Evolutionary conservation across 2,888 invertebrate species (phyloP).

Genomic region (Shargacucullia verbasci): DNA sequence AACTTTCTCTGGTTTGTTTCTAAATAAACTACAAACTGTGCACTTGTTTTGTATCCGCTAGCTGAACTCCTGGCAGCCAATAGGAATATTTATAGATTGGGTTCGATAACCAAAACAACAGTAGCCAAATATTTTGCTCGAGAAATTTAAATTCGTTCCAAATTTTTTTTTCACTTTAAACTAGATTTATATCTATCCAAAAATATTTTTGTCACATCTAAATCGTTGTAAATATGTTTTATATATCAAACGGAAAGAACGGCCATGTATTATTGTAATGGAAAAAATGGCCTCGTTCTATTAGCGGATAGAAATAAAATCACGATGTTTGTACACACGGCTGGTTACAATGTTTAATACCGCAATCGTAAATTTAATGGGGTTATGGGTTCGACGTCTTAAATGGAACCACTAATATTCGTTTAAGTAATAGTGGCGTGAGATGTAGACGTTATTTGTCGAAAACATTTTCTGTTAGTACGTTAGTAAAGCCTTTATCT

Average conservation of each 20-base stretch:
- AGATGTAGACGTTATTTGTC: too few species aligned
- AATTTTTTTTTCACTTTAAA: too few species aligned
- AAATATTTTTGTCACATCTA: background rate
- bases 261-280: slow-evolving; percentile 23
- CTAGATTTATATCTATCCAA: background rate
- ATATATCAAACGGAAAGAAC: slow-evolving; percentile 11
- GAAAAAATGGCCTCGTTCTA: slow-evolving; percentile 46
- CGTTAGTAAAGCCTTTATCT: too few species aligned
- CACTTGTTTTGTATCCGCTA: slow-evolving; percentile 24
- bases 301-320: slow-evolving; percentile 30
- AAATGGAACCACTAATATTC: slow-evolving; percentile 15
- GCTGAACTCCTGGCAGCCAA: slow-evolving; percentile 35
- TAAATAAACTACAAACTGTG: slow-evolving; percentile 34
- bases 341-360: slow-evolving; percentile 31
- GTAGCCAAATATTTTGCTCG: slow-evolving; percentile 26
- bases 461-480: too few species aligned
- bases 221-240: slow-evolving; percentile 4
- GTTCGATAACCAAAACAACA: slow-evolving; percentile 48
- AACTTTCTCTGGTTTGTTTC: slow-evolving; percentile 29
- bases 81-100: slow-evolving; percentile 40
- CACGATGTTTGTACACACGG: slow-evolving; percentile 25
- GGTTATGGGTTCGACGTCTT: slow-evolving; percentile 9
- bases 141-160: slow-evolving; percentile 14
- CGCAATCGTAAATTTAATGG: slow-evolving; percentile 30
- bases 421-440: too few species aligned